Base-by-base conservation (phyloP, 2,113 vertebrate genomes). In the Polyodon spathula region DNA sequence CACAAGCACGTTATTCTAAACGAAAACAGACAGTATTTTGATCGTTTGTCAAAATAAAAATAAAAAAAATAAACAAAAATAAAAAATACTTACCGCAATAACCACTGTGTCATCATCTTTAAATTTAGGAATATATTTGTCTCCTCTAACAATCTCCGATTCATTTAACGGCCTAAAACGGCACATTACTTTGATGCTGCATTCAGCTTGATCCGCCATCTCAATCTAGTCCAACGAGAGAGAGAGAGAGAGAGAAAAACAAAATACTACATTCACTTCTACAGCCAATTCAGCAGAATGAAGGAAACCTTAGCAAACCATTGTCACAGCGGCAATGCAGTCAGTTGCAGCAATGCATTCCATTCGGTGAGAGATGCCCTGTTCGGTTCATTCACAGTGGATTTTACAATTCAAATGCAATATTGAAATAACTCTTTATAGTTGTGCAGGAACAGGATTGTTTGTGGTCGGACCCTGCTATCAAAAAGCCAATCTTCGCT, bases 111-210 rank as follows among this genome's bases (percentile, higher is more conserved):
- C 93, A 0, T 94, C 91, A 67, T 89, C 92, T 79, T 89, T 94
- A 64, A 97, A 95, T 79, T 91, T 91, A 5, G 93, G 89, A 73
- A 92, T 86, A 73, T 80, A 87, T 79, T 90, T 91, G 79, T 97
- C 93, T 44, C 92, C 93, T 37, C 93, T 84, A 16, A 74, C 77
- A 40, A 87, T 86, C 82, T 97, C 93, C 7, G 93, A 81, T 15
- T 90, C 81, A 77, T 90, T 96, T 62, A 95, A 82, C 55, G 93
- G 93, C 74, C 93, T 83, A 79, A 96, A 94, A 66, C 93, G 86
- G 79, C 93, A 95, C 92, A 95, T 92, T 79, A 96, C 93, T 79
- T 93, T 93, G 74, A 94, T 93, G 72, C 92, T 93, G 84, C 91
- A 89, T 72, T 91, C 90, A 5, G 86, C 85, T 10, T 90, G 88